Conservation (phyloP, 2,888 invertebrate genomes). For the Priocnemis perturbator region DNA sequence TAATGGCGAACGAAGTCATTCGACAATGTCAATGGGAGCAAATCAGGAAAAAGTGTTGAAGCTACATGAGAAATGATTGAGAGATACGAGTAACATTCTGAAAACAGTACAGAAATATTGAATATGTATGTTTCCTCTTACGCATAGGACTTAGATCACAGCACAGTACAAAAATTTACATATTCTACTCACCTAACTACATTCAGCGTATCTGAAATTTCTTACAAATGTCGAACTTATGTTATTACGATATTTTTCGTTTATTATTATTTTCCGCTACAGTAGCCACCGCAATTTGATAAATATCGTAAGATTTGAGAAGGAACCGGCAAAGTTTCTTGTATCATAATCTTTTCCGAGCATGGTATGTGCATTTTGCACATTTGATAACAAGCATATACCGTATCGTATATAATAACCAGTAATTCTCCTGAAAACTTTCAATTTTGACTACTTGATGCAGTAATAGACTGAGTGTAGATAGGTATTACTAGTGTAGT, state of each 20-base stretch:
- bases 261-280: slow-evolving; percentile 6
- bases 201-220: slow-evolving; percentile 55
- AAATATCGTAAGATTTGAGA: too few relatives aligned
- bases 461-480: slow-evolving; percentile 63
- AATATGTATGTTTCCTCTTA: slow-evolving; percentile 75
- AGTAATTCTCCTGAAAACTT: too few relatives aligned
- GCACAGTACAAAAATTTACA: slow-evolving; percentile 52
- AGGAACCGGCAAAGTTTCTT: too few relatives aligned
- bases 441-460: not conserved
- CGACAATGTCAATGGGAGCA: slow-evolving; percentile 9
- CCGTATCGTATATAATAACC: too few relatives aligned
- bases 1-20: not conserved
- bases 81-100: slow-evolving; percentile 24
- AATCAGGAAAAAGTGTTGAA: slow-evolving; percentile 36
- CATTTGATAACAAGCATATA: too few relatives aligned
- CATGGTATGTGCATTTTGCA: too few relatives aligned
- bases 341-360: too few relatives aligned
- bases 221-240: not conserved
- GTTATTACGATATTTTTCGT: not conserved
- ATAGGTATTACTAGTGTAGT: slow-evolving; percentile 61
- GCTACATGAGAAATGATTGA: not conserved
- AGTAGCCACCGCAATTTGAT: too few relatives aligned
- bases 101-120: slow-evolving; percentile 50
- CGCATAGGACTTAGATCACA: slow-evolving; percentile 47
- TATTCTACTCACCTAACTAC: slow-evolving; percentile 61